These are phyloP conservation scores for Corapipo altera DNA, from an alignment of 2,113 vertebrate species.

Conservation along the genomic window DNA sequence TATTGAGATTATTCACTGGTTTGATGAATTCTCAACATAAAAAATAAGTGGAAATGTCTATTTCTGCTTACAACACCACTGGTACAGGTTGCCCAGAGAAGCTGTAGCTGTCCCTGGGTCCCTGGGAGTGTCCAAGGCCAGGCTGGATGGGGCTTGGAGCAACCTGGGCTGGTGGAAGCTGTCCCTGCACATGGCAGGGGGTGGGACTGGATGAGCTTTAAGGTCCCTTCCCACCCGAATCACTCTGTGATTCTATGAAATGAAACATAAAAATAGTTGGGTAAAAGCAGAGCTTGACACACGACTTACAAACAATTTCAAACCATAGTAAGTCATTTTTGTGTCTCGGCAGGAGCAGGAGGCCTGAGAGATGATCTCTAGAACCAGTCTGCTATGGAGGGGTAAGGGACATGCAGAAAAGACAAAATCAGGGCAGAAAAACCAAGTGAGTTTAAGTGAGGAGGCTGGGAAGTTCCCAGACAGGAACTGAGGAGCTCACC, in stretches of 20 bases:
- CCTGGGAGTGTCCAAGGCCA: background rate
- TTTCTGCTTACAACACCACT: background rate
- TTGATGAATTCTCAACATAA: background rate
- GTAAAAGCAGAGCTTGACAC: background rate
- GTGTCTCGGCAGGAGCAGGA: background rate
- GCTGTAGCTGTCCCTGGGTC: background rate
- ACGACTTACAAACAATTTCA: background rate
- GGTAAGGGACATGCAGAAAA: background rate
- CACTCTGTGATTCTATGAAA: background rate
- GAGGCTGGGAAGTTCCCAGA: slow-evolving; percentile 4
- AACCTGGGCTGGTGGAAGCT: background rate
- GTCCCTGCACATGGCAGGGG: background rate
- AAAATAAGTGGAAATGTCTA: background rate
- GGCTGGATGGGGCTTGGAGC: background rate
- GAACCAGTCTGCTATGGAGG: background rate
- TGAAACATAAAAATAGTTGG: background rate
- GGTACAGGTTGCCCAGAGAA: background rate
- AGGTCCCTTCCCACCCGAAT: background rate
- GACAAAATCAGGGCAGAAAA: background rate
- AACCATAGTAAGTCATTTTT: background rate
- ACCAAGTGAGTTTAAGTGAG: background rate
- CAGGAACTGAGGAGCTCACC: background rate
- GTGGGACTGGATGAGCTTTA: rapidly evolving
- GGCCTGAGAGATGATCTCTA: background rate
- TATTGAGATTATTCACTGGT: background rate